Evolutionary conservation across 2,113 vertebrate genomes (phyloP).

Genomic region (Melanocharis versteri): DNA sequence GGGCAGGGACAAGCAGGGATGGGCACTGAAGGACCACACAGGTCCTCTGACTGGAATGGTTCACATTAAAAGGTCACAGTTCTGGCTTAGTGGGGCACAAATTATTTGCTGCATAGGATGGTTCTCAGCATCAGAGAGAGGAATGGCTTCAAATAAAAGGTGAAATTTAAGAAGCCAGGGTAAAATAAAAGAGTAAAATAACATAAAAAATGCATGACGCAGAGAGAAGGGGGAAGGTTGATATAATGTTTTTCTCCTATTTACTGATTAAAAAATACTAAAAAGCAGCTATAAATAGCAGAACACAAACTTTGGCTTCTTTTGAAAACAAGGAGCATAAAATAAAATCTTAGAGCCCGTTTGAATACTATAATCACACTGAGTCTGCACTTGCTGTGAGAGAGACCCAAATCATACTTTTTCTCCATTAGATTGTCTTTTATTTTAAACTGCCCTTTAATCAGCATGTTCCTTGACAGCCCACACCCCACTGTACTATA

Average conservation of each 20-base stretch:
- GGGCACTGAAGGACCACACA: neutral
- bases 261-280: neutral
- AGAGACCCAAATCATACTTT: neutral
- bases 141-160: neutral
- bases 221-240: neutral
- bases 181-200: neutral
- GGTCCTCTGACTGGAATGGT: neutral
- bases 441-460: constrained; percentile 12
- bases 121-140: neutral
- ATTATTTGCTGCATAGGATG: neutral
- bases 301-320: neutral
- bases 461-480: neutral
- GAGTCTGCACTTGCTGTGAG: neutral
- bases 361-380: neutral
- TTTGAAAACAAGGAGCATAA: neutral
- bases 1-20: neutral
- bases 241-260: neutral
- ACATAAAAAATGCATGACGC: neutral
- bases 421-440: neutral
- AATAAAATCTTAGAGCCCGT: neutral
- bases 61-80: constrained; percentile 27
- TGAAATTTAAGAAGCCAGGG: neutral
- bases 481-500: neutral
- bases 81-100: neutral
- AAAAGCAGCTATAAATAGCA: neutral